These are phyloP conservation scores for Hormaphis cornu DNA, from an alignment of 1,140 invertebrate species.

Conservation along the genomic window DNA sequence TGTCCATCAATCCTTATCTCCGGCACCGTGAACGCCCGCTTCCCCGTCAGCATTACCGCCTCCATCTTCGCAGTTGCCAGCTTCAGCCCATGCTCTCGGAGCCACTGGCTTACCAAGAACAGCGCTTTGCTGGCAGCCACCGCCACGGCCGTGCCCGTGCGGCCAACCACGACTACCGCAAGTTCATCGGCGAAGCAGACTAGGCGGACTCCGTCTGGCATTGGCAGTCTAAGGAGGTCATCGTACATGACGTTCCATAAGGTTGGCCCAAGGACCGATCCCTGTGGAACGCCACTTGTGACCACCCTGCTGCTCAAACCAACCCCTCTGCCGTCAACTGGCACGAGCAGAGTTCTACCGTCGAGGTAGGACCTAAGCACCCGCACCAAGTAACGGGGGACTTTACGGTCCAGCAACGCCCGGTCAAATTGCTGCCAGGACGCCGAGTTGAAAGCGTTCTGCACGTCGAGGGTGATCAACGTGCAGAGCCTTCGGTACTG, in stretches of 20 bases:
- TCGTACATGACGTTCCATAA: constrained; percentile 41
- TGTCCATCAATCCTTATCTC: constrained; percentile 35
- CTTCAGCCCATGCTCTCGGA: not conserved
- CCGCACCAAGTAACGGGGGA: not conserved
- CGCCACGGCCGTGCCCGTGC: not conserved
- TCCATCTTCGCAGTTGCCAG: not conserved
- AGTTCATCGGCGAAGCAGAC: constrained; percentile 40
- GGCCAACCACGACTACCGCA: constrained; percentile 34
- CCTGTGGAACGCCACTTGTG: constrained; percentile 37
- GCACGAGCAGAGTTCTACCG: not conserved
- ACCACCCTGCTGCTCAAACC: too few relatives aligned
- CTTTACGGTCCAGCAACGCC: not conserved
- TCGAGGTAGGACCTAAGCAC: not conserved
- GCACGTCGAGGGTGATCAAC: not conserved
- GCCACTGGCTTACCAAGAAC: not conserved
- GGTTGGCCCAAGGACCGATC: constrained; percentile 38
- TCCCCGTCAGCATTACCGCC: not conserved
- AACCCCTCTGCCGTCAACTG: not conserved
- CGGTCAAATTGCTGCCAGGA: constrained; percentile 1
- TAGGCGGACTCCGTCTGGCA: constrained; percentile 31
- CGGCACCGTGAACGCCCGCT: constrained; percentile 31
- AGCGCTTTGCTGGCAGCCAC: not conserved
- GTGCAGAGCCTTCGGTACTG: not conserved
- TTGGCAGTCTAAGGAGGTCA: constrained; percentile 35
- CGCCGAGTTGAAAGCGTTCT: not conserved